Conservation (phyloP, 1,140 invertebrate genomes). For the Chrysopa pallens region DNA sequence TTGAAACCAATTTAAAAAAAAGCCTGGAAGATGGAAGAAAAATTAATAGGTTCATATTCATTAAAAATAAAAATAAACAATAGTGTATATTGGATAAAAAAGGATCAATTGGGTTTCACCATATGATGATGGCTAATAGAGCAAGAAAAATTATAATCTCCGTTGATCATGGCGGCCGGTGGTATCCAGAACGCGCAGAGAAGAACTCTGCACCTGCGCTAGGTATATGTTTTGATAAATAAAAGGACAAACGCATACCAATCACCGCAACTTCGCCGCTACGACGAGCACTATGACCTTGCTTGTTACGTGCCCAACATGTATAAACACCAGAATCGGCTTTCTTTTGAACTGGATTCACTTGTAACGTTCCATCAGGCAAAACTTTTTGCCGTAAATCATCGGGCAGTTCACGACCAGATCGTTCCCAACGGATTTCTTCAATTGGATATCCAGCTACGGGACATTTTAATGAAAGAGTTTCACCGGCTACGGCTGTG, state of each 20-base stretch:
- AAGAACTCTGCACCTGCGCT: no score
- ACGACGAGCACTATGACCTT: slow-evolving; percentile 48
- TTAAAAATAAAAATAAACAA: no score
- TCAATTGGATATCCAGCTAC: slow-evolving; percentile 73
- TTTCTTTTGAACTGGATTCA: slow-evolving; percentile 54
- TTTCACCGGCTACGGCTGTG: slow-evolving; percentile 67
- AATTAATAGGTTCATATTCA: no score
- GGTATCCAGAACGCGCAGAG: no score
- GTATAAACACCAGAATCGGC: slow-evolving; percentile 61
- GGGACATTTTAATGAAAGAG: slow-evolving; percentile 61
- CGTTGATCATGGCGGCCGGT: no score
- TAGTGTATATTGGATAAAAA: no score
- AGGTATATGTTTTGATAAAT: no score
- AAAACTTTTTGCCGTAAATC: slow-evolving; percentile 64
- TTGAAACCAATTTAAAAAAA: no score
- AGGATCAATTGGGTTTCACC: no score
- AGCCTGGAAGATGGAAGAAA: no score
- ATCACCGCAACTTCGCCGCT: slow-evolving; percentile 56
- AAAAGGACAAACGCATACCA: slow-evolving; percentile 29
- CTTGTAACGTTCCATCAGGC: slow-evolving; percentile 49
- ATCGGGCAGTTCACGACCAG: slow-evolving; percentile 54
- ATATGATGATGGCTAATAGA: no score
- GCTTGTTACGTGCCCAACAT: slow-evolving; percentile 55
- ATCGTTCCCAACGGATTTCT: slow-evolving; percentile 64
- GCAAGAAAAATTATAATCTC: no score